Percentiles rank a stretch among this genome's conserved stretches.
phyloP scores from a whole-genome alignment of 2,888 invertebrate genomes.

The Lasiommata megera region DNA sequence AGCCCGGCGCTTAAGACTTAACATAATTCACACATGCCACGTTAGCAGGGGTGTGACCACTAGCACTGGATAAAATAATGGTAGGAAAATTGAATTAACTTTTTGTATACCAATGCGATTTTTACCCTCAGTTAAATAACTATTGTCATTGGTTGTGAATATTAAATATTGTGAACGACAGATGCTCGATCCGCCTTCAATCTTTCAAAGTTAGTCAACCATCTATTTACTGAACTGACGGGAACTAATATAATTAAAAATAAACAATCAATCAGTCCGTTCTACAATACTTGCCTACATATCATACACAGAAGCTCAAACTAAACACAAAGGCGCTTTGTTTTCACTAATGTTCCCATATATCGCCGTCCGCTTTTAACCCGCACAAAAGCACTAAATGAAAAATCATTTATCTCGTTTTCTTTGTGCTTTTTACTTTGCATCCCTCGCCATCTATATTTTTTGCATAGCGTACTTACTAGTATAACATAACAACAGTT shows the following conservation, averaged over 20 bases:
- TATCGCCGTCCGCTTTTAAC: slow-evolving; percentile 60
- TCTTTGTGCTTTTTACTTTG: slow-evolving; percentile 41
- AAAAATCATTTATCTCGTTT: slow-evolving; percentile 62
- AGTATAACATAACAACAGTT: background rate
- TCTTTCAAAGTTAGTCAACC: too few relatives aligned
- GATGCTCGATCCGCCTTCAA: too few relatives aligned
- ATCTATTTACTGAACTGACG: too few relatives aligned
- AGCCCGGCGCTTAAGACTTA: too few relatives aligned
- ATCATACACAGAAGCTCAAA: slow-evolving; percentile 11
- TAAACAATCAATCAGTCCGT: slow-evolving; percentile 1
- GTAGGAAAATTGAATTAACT: too few relatives aligned
- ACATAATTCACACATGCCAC: too few relatives aligned
- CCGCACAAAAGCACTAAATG: slow-evolving; percentile 60
- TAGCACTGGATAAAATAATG: too few relatives aligned
- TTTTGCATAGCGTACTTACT: background rate
- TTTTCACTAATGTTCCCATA: slow-evolving; percentile 66
- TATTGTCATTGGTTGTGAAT: too few relatives aligned
- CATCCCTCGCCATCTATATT: slow-evolving; percentile 3
- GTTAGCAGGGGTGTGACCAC: too few relatives aligned
- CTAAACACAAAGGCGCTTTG: slow-evolving; percentile 54
- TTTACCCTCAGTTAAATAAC: too few relatives aligned
- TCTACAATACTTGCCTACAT: slow-evolving; percentile 3
- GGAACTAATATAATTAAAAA: background rate
- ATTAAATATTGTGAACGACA: too few relatives aligned
- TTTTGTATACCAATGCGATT: too few relatives aligned